Evolutionary conservation across 2,797 vertebrate genomes (phyloP).

Genomic region (Epinephelus coioides): DNA sequence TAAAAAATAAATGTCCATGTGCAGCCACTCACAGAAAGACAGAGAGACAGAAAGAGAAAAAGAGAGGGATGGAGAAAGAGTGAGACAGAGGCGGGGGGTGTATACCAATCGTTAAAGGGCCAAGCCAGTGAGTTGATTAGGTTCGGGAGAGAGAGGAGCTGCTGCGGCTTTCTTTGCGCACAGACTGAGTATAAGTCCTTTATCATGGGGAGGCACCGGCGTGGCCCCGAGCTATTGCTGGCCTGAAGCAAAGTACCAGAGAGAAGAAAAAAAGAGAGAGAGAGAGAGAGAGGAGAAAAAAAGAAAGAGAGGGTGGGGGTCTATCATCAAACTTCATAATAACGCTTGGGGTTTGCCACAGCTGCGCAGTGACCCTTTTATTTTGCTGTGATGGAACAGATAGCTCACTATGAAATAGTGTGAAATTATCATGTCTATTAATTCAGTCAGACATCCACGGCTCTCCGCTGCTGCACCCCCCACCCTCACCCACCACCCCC

Average conservation of each 20-base stretch:
- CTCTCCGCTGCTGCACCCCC: slow-evolving; percentile 76
- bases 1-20: slow-evolving; percentile 33
- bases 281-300: slow-evolving; percentile 74
- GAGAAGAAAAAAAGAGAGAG: slow-evolving; percentile 73
- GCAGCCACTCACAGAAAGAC: slow-evolving; percentile 51
- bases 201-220: slow-evolving; percentile 97
- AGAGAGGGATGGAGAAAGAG: slow-evolving; percentile 26
- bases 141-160: slow-evolving; percentile 86
- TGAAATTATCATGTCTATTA: slow-evolving; percentile 99
- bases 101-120: slow-evolving; percentile 81
- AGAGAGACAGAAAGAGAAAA: neutral
- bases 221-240: slow-evolving; percentile 93
- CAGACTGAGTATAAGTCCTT: slow-evolving; percentile 93
- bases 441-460: slow-evolving; percentile 93
- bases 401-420: slow-evolving; percentile 94
- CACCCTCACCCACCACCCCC: slow-evolving; percentile 14
- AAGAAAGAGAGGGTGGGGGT: slow-evolving; percentile 68
- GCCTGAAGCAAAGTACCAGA: slow-evolving; percentile 92
- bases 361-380: slow-evolving; percentile 98
- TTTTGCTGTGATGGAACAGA: slow-evolving; percentile 92
- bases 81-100: slow-evolving; percentile 42
- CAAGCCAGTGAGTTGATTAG: slow-evolving; percentile 90
- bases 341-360: slow-evolving; percentile 92
- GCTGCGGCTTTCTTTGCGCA: slow-evolving; percentile 84
- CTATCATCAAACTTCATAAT: slow-evolving; percentile 96